A percentile compares a stretch with the other conserved stretches of the same genome.
Evolutionary conservation across 2,113 vertebrate species (phyloP).

Genomic region (Gopherus evgoodei): DNA sequence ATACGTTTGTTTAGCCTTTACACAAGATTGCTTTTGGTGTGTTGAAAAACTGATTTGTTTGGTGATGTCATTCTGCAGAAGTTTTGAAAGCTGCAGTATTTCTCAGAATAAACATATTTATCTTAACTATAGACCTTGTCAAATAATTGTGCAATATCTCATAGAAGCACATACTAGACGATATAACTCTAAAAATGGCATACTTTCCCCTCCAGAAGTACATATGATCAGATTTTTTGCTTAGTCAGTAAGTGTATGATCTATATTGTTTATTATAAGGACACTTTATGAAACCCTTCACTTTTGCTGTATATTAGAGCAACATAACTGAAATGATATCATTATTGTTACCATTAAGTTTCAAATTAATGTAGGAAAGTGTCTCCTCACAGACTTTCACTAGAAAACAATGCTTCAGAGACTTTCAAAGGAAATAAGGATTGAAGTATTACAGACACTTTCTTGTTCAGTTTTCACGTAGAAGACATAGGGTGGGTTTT

Average conservation of each 20-base stretch:
- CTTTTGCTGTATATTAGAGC: neutral
- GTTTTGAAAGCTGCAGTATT: neutral
- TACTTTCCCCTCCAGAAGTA: neutral
- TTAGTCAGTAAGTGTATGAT: neutral
- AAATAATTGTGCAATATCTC: neutral
- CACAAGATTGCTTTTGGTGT: neutral
- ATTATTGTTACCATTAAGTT: neutral
- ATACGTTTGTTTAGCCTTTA: neutral
- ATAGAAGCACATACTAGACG: neutral
- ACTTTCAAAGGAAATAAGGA: neutral
- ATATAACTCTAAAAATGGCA: fast-evolving
- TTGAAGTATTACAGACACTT: neutral
- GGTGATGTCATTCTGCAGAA: neutral
- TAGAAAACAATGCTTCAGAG: neutral
- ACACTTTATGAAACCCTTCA: neutral
- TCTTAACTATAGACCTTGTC: neutral
- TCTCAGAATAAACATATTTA: neutral
- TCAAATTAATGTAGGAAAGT: neutral
- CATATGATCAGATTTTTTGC: neutral
- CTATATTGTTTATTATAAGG: neutral
- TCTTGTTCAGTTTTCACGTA: neutral
- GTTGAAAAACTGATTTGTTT: neutral
- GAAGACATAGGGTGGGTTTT: neutral
- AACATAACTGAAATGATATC: no score
- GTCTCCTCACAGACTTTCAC: neutral